phyloP scores from a whole-genome alignment of 2,888 invertebrate species.

The Drosophila quasianomalipes region DNA sequence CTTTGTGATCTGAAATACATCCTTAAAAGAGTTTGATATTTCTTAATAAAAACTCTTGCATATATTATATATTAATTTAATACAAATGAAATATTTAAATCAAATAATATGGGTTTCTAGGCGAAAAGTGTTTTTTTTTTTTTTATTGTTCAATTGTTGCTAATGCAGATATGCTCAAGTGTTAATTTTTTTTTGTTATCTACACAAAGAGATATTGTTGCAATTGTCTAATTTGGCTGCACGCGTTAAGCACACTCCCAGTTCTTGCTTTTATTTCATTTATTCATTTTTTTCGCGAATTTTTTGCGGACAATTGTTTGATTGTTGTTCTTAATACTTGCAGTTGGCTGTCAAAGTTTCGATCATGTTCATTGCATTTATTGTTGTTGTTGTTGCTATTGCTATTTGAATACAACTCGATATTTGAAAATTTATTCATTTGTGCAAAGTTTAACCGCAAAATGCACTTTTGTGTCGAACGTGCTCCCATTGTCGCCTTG shows the following conservation, averaged over 20 bases:
- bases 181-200: slow-evolving; percentile 1
- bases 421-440: slow-evolving; percentile 48
- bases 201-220: slow-evolving; percentile 12
- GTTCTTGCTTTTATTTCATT: slow-evolving; percentile 26
- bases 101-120: not conserved
- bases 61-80: not conserved
- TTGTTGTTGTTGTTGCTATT: slow-evolving; percentile 4
- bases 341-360: slow-evolving; percentile 48
- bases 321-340: slow-evolving; percentile 48
- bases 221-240: slow-evolving; percentile 53
- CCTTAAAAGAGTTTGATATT: not conserved
- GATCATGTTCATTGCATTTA: slow-evolving; percentile 32
- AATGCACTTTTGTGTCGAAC: slow-evolving; percentile 59
- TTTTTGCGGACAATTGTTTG: slow-evolving; percentile 41
- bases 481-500: slow-evolving; percentile 41
- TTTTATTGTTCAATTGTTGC: not conserved
- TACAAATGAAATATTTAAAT: not conserved
- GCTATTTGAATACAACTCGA: slow-evolving; percentile 34
- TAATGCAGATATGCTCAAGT: not conserved
- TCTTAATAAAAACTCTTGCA: not conserved
- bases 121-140: not conserved
- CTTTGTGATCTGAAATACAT: not conserved
- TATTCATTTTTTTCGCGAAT: slow-evolving; percentile 1
- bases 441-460: slow-evolving; percentile 56
- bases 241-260: slow-evolving; percentile 46